Conservation (phyloP, 2,797 vertebrate genomes). For the Cygnus olor region DNA sequence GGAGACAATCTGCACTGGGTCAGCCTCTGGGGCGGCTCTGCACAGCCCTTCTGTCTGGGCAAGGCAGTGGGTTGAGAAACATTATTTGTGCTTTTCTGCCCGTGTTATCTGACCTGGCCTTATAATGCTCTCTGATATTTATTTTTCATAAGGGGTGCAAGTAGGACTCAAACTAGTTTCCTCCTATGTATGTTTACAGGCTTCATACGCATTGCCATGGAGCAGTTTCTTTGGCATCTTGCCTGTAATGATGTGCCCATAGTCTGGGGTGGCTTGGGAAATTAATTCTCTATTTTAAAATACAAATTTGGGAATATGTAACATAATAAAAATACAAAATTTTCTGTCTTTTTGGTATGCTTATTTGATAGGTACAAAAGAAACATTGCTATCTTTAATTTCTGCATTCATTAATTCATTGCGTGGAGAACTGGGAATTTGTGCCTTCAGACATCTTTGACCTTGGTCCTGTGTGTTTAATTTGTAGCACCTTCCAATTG, state of each 20-base stretch:
- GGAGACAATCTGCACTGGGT: background rate
- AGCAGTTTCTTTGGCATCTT: background rate
- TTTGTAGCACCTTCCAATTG: constrained; percentile 16
- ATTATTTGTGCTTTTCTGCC: background rate
- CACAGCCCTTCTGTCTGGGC: background rate
- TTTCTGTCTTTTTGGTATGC: background rate
- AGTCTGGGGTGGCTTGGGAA: background rate
- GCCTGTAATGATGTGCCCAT: background rate
- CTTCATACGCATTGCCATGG: background rate
- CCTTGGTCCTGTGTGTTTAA: background rate
- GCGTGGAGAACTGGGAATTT: background rate
- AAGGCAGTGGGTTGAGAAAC: background rate
- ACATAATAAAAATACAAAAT: background rate
- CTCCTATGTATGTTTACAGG: background rate
- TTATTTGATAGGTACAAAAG: constrained; percentile 4
- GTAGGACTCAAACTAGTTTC: background rate
- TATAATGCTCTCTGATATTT: background rate
- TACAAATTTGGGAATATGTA: background rate
- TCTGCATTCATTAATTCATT: background rate
- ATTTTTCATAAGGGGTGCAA: background rate
- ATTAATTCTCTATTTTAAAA: background rate
- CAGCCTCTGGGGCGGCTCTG: background rate
- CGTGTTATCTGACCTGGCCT: background rate
- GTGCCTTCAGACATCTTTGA: constrained; percentile 9
- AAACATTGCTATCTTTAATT: constrained; percentile 24